Evolutionary conservation across 2,113 vertebrate genomes (phyloP).

Genomic region (Brachyistius frenatus): DNA sequence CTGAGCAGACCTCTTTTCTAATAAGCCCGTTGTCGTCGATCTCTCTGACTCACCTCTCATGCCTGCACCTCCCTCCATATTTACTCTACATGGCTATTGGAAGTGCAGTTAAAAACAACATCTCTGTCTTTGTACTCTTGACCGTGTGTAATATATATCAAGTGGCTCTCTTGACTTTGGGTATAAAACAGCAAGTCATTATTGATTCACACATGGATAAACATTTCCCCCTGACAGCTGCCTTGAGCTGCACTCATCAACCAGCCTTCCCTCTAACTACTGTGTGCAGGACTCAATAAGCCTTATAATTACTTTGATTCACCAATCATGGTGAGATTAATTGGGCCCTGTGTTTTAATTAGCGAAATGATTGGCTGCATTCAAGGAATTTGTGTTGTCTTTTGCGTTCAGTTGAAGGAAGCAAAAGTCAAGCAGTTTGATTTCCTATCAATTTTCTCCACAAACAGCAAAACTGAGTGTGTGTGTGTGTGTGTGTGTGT

Average conservation of each 20-base stretch:
- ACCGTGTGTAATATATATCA: constrained; percentile 52
- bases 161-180: constrained; percentile 78
- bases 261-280: constrained; percentile 63
- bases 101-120: constrained; percentile 67
- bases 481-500: neutral
- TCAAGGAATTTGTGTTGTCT: constrained; percentile 68
- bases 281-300: constrained; percentile 73
- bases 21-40: constrained; percentile 63
- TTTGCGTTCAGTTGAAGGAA: constrained; percentile 43
- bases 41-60: constrained; percentile 44
- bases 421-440: constrained; percentile 47
- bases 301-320: constrained; percentile 81
- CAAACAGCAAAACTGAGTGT: constrained; percentile 4
- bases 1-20: constrained; percentile 61
- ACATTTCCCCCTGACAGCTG: constrained; percentile 78
- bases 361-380: constrained; percentile 71
- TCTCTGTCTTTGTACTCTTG: constrained; percentile 51
- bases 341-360: constrained; percentile 74
- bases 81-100: constrained; percentile 60
- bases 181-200: constrained; percentile 68
- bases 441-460: constrained; percentile 27
- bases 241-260: constrained; percentile 73
- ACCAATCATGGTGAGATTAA: constrained; percentile 75
- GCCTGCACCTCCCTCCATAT: constrained; percentile 44
- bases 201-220: constrained; percentile 78